Base-by-base conservation (phyloP, 1,140 invertebrate species). In the Meloidogyne hapla region DNA sequence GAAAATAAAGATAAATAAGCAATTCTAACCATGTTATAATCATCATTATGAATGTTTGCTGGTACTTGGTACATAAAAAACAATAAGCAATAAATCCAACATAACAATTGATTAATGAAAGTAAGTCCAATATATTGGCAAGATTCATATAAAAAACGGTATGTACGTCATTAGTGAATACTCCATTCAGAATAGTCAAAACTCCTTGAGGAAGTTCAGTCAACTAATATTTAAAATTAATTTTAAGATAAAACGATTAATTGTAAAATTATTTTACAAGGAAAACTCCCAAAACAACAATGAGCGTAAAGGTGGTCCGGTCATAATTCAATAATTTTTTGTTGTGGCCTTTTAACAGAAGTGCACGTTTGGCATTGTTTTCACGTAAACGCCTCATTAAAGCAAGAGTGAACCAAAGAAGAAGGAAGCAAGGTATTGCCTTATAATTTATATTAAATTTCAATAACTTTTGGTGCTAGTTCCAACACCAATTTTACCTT, bases 121-220 rank as follows among this genome's bases (percentile, higher is more conserved):
- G 68, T 13, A 83, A 23, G 66, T 83, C 83, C 38, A 83, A 63
- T 2, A 83, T 21, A 71, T 85, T 81, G 21, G 81, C 83, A 21
- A 83, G 45, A 65, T 79, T 75, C 75, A 76, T 76, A 63, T 83
- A 85, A 66, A 82, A 78, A 42, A 85, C 77, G 23, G 71, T 83
- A 70, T 83, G 83, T 5, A 83, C 81, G 56, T 85, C 84, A 61
- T 83, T 86, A 10, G 84, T 83, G 48, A 83, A 83, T 42, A 84
- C 48, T 25, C 81, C 83, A 61, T 83, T 83, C 18, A 83, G 73
- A 38, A 83, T 77, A 26, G 83, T 84, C 12, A 83, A 25, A 12
- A 83, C 71, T n/a, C 83, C 83, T 78, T 83, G 83, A 6, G 83
- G 83, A 12, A 83, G 68, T 77, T 83, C 83, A 9, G 83, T 83